These are phyloP conservation scores for Litocranius walleri DNA, from an alignment of 2,113 vertebrate species.

Conservation along the genomic window DNA sequence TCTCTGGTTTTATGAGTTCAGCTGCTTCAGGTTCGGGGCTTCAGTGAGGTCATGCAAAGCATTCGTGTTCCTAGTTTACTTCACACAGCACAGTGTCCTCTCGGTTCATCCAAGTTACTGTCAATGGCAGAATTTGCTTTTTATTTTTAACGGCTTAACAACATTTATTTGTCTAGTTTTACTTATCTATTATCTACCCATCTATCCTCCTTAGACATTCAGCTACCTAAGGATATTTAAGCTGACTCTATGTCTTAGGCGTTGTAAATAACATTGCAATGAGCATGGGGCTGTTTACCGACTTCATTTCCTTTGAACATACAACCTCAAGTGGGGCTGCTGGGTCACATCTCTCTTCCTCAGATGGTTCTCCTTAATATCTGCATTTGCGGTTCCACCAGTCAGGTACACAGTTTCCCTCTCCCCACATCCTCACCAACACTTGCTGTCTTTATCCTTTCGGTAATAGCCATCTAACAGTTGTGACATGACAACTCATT, in stretches of 20 bases:
- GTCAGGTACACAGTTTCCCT: accelerated
- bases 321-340: not conserved
- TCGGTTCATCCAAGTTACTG: too few relatives aligned
- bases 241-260: not conserved
- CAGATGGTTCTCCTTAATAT: not conserved
- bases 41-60: not conserved
- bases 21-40: too few relatives aligned
- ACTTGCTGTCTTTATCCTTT: not conserved
- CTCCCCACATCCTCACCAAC: not conserved
- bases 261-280: accelerated
- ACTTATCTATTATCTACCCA: not conserved
- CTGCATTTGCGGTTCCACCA: too few relatives aligned
- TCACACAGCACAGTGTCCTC: not conserved
- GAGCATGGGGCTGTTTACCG: not conserved
- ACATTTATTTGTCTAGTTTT: not conserved
- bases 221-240: not conserved
- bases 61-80: not conserved
- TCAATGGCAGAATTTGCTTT: not conserved
- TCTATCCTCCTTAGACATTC: not conserved
- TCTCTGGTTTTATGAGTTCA: not conserved
- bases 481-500: accelerated
- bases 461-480: too few relatives aligned
- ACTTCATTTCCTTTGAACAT: not conserved
- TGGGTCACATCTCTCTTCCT: not conserved
- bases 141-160: not conserved